These are phyloP conservation scores for Halocaridina rubra DNA, from an alignment of 2,888 invertebrate species.

Conservation along the genomic window DNA sequence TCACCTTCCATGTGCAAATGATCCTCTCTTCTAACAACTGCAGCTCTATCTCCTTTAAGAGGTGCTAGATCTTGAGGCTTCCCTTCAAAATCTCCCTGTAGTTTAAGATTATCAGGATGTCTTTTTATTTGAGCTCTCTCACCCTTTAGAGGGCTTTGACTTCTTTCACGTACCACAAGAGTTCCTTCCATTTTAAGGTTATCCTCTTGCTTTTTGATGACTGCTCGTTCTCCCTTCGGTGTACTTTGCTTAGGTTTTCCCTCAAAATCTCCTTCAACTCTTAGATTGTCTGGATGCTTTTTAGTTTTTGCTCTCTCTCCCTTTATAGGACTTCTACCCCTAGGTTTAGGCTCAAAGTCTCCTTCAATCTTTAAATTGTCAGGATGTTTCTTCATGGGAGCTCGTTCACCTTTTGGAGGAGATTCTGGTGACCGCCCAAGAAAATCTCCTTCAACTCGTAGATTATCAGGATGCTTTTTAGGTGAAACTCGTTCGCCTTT, in stretches of 20 bases:
- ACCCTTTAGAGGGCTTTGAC: slow-evolving; percentile 31
- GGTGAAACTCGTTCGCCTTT: slow-evolving; percentile 69
- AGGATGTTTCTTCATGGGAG: slow-evolving; percentile 66
- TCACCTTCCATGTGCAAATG: slow-evolving; percentile 63
- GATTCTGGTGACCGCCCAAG: slow-evolving; percentile 67
- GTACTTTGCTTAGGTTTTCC: slow-evolving; percentile 63
- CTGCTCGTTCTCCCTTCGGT: slow-evolving; percentile 57
- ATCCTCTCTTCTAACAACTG: slow-evolving; percentile 59
- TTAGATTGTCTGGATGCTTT: slow-evolving; percentile 60
- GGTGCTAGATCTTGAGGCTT: slow-evolving; percentile 70
- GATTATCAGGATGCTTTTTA: slow-evolving; percentile 67
- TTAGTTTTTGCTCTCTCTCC: slow-evolving; percentile 53
- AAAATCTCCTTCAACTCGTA: slow-evolving; percentile 74
- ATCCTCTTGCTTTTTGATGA: slow-evolving; percentile 72
- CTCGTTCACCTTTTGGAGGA: slow-evolving; percentile 66
- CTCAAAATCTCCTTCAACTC: slow-evolving; percentile 60
- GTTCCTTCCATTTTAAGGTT: slow-evolving; percentile 59
- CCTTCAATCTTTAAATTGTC: slow-evolving; percentile 61
- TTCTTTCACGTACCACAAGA: slow-evolving; percentile 66
- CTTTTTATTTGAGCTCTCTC: slow-evolving; percentile 60
- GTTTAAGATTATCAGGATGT: slow-evolving; percentile 49
- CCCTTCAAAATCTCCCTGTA: slow-evolving; percentile 66
- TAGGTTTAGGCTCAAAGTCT: slow-evolving; percentile 66
- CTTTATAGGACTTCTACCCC: slow-evolving; percentile 53
- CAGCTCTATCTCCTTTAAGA: slow-evolving; percentile 66